Conservation (phyloP, 2,113 vertebrate genomes). For the Corythornis vintsioides region DNA sequence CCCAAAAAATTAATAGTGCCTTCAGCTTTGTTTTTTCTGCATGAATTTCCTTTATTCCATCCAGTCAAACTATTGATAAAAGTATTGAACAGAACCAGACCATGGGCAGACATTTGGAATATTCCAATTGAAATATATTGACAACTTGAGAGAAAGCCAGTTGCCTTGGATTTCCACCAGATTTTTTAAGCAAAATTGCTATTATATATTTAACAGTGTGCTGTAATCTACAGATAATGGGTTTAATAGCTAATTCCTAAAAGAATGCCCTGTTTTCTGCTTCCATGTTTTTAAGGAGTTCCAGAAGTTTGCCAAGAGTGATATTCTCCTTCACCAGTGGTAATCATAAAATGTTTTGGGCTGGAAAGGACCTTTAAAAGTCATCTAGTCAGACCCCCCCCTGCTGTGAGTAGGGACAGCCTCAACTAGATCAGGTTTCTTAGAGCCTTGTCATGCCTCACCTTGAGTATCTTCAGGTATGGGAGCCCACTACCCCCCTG, state of each 20-base stretch:
- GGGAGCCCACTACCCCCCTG: no score
- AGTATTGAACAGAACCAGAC: not conserved
- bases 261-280: not conserved
- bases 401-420: no score
- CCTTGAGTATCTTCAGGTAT: no score
- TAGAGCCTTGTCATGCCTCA: no score
- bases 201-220: not conserved
- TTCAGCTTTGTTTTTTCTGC: not conserved
- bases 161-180: not conserved
- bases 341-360: not conserved
- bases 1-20: not conserved
- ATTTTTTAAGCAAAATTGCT: not conserved
- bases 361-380: no score
- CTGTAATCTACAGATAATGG: not conserved
- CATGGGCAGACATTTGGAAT: not conserved
- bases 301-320: not conserved
- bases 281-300: not conserved
- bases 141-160: not conserved
- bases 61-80: not conserved
- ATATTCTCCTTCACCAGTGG: not conserved
- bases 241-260: not conserved
- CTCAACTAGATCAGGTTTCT: no score
- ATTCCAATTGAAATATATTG: not conserved
- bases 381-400: no score
- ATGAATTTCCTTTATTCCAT: not conserved